Conservation (phyloP, 2,888 invertebrate genomes). For the Spilarctia lutea region DNA sequence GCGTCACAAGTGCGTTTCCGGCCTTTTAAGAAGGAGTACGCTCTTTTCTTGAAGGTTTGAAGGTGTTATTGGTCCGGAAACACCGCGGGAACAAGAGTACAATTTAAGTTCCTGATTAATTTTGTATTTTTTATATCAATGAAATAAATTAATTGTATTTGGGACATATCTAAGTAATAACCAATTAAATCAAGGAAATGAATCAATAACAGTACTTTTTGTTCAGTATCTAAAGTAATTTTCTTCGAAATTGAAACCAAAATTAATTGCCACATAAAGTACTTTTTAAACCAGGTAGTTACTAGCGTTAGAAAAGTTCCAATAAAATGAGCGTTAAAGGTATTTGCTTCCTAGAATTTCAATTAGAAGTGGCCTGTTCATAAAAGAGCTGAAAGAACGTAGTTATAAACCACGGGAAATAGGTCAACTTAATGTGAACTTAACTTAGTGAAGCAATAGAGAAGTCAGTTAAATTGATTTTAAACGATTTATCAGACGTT, state of each 20-base stretch:
- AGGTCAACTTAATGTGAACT: slow-evolving; percentile 30
- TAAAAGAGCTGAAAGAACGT: slow-evolving; percentile 7
- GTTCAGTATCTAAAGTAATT: neutral
- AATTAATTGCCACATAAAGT: neutral
- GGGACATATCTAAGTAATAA: neutral
- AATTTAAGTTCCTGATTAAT: neutral
- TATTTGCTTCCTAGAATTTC: slow-evolving; percentile 3
- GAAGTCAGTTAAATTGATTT: slow-evolving; percentile 10
- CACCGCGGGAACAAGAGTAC: no score
- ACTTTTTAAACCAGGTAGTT: neutral
- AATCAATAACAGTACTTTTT: neutral
- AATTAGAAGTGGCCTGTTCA: neutral
- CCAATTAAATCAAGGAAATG: neutral
- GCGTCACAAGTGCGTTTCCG: no score
- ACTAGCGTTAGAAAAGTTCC: neutral
- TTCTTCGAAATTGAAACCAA: neutral
- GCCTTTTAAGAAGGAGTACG: no score
- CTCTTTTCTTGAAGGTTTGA: no score
- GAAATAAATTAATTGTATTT: neutral
- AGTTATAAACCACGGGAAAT: slow-evolving; percentile 21
- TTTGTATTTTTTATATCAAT: neutral
- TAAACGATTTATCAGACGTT: neutral
- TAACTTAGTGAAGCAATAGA: slow-evolving; percentile 9
- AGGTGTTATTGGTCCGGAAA: no score
- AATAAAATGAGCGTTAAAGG: slow-evolving; percentile 1